Base-by-base conservation (phyloP, 2,113 vertebrate species). In the Lanius collurio region DNA sequence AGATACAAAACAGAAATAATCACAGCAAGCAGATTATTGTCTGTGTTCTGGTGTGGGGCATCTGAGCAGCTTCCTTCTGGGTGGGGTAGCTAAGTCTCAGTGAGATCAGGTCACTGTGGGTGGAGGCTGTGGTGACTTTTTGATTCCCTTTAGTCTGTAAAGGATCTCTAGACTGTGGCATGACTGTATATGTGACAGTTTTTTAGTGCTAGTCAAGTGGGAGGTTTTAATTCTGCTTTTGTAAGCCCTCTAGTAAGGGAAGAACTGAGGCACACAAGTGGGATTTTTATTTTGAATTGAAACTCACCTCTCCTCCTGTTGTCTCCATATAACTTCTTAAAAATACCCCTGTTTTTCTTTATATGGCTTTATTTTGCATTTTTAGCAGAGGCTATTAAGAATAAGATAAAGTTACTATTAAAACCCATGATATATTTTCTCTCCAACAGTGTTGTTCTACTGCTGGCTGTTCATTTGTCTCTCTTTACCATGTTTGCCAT, bases 401-500 rank as follows among this genome's bases (percentile, higher is more conserved):
- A 4, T 31, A 56, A 76, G 21, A 27, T 21, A 0, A 78, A 77
- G 8, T 49, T 88, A 23, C 18, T 67, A 4, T 75, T 74, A 46
- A 69, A 37, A 8, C 41, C 16, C 70, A 9, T 35, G 16, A 31
- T 84, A 6, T 60, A 3, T 91, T 94, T 91, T 74, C 52, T 78
- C 69, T 68, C 73, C 64, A 60, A 84, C 95, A 99, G 99, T 37
- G 99, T 99, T 20, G 95, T 99, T 91, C 98, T 99, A 44, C 98
- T 99, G 5, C 96, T 99, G 93, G 97, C 97, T 3, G 92, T 99
- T 31, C 99, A 99, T 84, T 98, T 99, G 87, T 98, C 98, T 46
- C 97, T 99, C 69, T 99, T 99, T 91, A 99, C 99, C 24, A 98
- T 99, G 99, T 98, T 99, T 15, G 99, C 99, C 55, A 99, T 99